Base-by-base conservation (phyloP, 1,140 invertebrate species). In the Cylas formicarius region DNA sequence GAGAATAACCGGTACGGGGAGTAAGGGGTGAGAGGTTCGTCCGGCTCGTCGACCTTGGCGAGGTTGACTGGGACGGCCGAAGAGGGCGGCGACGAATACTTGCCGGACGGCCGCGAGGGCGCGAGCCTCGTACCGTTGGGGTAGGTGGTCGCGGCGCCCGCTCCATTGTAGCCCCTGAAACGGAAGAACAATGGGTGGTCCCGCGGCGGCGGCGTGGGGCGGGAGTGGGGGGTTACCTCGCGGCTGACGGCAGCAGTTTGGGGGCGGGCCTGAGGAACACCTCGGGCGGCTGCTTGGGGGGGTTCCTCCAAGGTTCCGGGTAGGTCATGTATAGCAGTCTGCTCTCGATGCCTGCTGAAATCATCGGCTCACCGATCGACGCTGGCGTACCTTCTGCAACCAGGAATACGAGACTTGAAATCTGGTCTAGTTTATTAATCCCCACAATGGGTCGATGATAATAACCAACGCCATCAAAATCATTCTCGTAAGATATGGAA, bases 281-380 rank as follows among this genome's bases (percentile, higher is more conserved):
- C 46, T 66, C 63, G n/a, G 56, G 52, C 7, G 53, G 58, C 35
- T 61, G 61, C 42, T 63, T 62, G 29, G 50, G 55, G 26, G 61
- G 60, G 48, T 57, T 57, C 18, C 63, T 55, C 55, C 60, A 63
- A 38, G 59, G 59, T 39, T 63, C 61, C 11, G 62, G 60, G 44
- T 63, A 64, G 44, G 62, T 66, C 61, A 63, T 63, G 55, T 66
- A 64, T 48, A 59, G 55, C 50, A 64, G 41, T 54, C 61, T 52
- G 56, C 63, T 61, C 52, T 66, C 63, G 48, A 66, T 53, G 18
- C 61, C 59, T 31, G 63, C 62, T 28, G 63, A 66, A 66, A 66
- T 66, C 63, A 66, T 66, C 62, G 63, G 51, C 57, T n/a, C n/a
- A n/a, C 52, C 46, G 46, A 45, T 33, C 46, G 37, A 42, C 55